Evolutionary conservation across 1,140 invertebrate species (phyloP).

Genomic region (Mya arenaria): DNA sequence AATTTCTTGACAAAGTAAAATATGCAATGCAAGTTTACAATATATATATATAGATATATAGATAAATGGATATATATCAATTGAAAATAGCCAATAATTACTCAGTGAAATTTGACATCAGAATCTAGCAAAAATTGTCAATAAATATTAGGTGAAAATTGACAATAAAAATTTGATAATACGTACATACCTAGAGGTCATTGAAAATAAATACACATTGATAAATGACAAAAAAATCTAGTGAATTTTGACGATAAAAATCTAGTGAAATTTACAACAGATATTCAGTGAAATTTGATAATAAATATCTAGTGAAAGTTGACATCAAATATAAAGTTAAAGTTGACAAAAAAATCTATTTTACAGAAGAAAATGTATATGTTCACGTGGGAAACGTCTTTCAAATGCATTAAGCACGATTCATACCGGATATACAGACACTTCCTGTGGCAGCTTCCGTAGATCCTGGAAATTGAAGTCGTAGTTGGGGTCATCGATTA

Average conservation of each 20-base stretch:
- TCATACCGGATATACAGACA: conserved; percentile 52
- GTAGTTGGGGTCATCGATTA: conserved; percentile 58
- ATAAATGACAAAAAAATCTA: neutral
- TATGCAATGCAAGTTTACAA: too few relatives aligned
- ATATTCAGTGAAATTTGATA: neutral
- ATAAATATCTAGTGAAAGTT: neutral
- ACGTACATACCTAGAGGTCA: too few relatives aligned
- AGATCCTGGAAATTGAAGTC: conserved; percentile 67
- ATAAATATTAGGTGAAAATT: too few relatives aligned
- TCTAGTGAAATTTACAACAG: neutral
- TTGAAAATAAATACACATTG: neutral
- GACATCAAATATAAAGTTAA: neutral
- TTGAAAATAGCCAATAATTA: too few relatives aligned
- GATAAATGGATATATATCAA: too few relatives aligned
- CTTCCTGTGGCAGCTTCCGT: conserved; percentile 47
- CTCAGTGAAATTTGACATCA: too few relatives aligned
- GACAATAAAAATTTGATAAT: too few relatives aligned
- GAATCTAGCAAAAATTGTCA: too few relatives aligned
- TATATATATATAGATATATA: too few relatives aligned
- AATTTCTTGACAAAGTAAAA: too few relatives aligned
- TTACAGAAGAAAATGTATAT: neutral
- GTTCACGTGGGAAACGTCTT: neutral
- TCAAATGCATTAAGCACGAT: neutral
- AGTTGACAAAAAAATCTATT: neutral
- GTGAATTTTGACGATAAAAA: neutral